Conservation (phyloP, 2,888 invertebrate species). For the Apamea sordens region DNA sequence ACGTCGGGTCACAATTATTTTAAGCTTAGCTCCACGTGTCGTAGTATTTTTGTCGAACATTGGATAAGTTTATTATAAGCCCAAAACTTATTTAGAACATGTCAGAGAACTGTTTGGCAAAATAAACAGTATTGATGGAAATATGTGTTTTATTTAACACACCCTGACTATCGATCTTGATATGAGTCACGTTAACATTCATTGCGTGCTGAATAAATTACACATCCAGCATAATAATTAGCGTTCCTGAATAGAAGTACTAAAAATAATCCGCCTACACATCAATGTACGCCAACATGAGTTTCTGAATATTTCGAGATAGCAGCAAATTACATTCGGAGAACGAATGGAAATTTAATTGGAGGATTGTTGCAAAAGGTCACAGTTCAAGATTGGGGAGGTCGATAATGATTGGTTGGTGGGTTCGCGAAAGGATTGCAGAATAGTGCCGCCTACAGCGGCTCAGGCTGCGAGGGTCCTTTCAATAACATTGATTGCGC, state of each 20-base stretch:
- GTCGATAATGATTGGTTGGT: constrained; percentile 79
- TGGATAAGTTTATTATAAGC: constrained; percentile 39
- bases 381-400: constrained; percentile 81
- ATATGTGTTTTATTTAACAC: constrained; percentile 26
- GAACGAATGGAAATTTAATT: constrained; percentile 72
- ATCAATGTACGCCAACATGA: constrained; percentile 38
- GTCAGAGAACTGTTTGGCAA: not conserved
- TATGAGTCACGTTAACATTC: constrained; percentile 46
- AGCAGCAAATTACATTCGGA: constrained; percentile 66
- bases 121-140: constrained; percentile 10
- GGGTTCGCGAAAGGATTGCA: constrained; percentile 68
- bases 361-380: constrained; percentile 78
- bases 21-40: constrained; percentile 71
- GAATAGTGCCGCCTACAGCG: constrained; percentile 64
- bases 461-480: constrained; percentile 55
- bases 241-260: constrained; percentile 48
- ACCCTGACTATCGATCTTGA: constrained; percentile 36
- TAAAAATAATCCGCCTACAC: constrained; percentile 58
- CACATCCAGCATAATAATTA: constrained; percentile 53
- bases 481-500: constrained; percentile 77
- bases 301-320: constrained; percentile 52
- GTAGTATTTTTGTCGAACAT: constrained; percentile 70
- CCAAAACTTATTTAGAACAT: constrained; percentile 14
- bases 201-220: constrained; percentile 38
- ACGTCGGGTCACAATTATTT: constrained; percentile 67